Evolutionary conservation across 1,140 invertebrate species (phyloP).

Genomic region (Pogonus chalceus): DNA sequence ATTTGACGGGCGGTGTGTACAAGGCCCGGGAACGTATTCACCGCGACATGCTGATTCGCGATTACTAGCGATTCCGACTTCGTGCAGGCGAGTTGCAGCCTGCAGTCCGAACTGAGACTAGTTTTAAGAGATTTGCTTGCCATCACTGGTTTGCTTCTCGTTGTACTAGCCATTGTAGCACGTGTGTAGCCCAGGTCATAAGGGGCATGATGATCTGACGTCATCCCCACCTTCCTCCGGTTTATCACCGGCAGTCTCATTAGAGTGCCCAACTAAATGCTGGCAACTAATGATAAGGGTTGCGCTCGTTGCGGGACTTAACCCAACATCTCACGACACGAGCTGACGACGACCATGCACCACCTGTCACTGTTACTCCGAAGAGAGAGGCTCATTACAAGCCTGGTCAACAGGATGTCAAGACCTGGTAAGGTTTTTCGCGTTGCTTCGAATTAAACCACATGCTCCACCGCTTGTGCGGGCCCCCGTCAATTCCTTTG

Average conservation of each 20-base stretch:
- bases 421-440: too few species aligned
- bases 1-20: constrained; percentile 44
- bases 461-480: too few species aligned
- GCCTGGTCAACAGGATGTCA: too few species aligned
- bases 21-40: constrained; percentile 43
- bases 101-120: constrained; percentile 35
- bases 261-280: constrained; percentile 33
- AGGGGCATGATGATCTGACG: constrained; percentile 44
- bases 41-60: constrained; percentile 37
- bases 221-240: constrained; percentile 39
- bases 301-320: constrained; percentile 44
- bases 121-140: constrained; percentile 35
- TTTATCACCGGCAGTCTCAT: constrained; percentile 33
- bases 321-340: constrained; percentile 44
- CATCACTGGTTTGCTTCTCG: constrained; percentile 32
- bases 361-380: too few species aligned
- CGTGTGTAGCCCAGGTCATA: constrained; percentile 41
- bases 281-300: constrained; percentile 36
- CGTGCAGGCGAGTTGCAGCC: constrained; percentile 36
- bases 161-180: constrained; percentile 40
- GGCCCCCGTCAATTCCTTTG: too few species aligned
- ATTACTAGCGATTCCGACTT: constrained; percentile 42
- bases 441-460: too few species aligned
- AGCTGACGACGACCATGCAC: constrained; percentile 46
- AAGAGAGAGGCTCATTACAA: too few species aligned